Percentiles rank a stretch among this genome's conserved stretches.
phyloP scores from a whole-genome alignment of 2,888 invertebrate species.

The Baronia brevicornis region DNA sequence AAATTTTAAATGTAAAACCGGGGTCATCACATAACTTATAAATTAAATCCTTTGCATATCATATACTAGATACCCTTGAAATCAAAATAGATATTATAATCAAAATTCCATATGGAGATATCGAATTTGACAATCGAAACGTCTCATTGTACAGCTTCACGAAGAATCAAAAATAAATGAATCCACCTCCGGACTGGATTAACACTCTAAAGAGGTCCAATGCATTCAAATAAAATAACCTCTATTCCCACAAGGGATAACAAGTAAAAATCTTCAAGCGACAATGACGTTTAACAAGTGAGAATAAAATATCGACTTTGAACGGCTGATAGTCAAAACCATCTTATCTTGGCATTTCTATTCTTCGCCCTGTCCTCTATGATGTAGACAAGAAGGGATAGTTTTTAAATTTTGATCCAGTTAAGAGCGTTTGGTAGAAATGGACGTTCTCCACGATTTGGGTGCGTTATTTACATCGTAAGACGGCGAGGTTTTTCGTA shows the following conservation, averaged over 20 bases:
- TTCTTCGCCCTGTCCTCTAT: conserved; percentile 14
- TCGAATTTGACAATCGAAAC: no score
- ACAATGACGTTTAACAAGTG: conserved; percentile 64
- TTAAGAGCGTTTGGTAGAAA: conserved; percentile 23
- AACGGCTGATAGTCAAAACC: conserved; percentile 37
- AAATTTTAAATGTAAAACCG: no score
- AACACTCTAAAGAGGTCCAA: conserved; percentile 21
- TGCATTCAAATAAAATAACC: conserved; percentile 28
- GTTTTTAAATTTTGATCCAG: conserved; percentile 3
- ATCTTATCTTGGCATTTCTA: conserved; percentile 20
- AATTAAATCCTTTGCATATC: no score
- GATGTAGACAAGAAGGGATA: conserved; percentile 7
- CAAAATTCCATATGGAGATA: no score
- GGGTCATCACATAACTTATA: no score
- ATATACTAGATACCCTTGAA: no score
- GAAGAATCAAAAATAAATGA: conserved; percentile 14
- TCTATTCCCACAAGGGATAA: conserved; percentile 27
- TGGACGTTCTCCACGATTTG: conserved; percentile 31
- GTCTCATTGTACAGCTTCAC: conserved; percentile 9
- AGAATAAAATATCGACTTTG: conserved; percentile 63
- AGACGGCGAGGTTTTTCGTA: conserved; percentile 49
- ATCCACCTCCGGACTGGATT: conserved; percentile 17
- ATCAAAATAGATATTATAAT: no score
- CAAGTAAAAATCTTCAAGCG: conserved; percentile 48
- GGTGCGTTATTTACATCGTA: conserved; percentile 42